phyloP scores from a whole-genome alignment of 2,113 vertebrate genomes.

The Clarias batrachus region DNA sequence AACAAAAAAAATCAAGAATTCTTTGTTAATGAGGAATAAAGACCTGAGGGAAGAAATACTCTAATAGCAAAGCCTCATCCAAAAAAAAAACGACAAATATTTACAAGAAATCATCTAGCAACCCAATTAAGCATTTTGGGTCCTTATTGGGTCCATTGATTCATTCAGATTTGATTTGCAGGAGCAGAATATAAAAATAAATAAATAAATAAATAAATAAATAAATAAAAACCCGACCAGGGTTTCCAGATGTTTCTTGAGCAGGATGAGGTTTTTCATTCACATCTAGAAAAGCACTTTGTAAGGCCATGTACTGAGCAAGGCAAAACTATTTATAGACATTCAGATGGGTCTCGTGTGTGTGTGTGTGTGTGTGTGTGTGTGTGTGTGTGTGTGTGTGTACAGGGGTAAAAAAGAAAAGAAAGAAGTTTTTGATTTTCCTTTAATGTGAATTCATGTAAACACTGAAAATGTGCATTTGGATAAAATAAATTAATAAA shows the following conservation, averaged over 20 bases:
- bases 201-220: no score
- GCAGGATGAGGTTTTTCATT: neutral
- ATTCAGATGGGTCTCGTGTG: no score
- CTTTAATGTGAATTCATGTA: no score
- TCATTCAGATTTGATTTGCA: neutral
- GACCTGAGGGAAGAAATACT: neutral
- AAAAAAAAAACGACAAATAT: neutral
- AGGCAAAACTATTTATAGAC: no score
- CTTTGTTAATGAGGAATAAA: neutral
- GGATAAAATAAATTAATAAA: no score
- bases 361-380: no score
- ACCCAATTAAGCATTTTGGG: neutral
- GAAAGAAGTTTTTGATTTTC: no score
- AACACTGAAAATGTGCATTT: no score
- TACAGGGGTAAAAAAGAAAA: no score
- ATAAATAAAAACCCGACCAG: neutral
- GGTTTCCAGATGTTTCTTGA: neutral
- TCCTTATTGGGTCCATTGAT: no score
- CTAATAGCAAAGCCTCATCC: neutral
- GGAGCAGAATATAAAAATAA: neutral
- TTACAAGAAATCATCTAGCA: neutral
- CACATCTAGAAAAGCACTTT: neutral
- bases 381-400: no score
- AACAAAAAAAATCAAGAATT: neutral
- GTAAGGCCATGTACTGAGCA: no score